Evolutionary conservation across 2,113 vertebrate genomes (phyloP).

Genomic region (Pangasianodon hypophthalmus): DNA sequence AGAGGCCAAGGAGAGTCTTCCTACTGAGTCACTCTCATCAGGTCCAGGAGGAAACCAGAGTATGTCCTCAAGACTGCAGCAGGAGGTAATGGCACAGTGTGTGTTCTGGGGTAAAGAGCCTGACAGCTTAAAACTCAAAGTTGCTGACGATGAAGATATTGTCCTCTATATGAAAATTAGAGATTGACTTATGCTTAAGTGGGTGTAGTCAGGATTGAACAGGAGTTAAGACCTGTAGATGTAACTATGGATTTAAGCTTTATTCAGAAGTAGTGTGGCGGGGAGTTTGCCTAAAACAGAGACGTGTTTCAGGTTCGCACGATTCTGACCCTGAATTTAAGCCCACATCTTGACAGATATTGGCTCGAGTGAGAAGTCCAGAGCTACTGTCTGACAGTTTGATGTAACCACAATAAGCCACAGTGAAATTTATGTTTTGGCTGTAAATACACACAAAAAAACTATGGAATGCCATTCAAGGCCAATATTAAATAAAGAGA

Average conservation of each 20-base stretch:
- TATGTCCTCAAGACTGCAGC: constrained; percentile 48
- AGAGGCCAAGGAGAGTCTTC: constrained; percentile 32
- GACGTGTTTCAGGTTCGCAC: not conserved
- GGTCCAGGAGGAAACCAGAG: not conserved
- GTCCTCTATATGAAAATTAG: not conserved
- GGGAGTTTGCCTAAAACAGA: not conserved
- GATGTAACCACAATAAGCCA: too few relatives aligned
- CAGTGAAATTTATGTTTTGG: not conserved
- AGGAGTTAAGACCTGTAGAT: not conserved
- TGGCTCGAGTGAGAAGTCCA: not conserved
- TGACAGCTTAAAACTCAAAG: not conserved
- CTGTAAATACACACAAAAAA: not conserved
- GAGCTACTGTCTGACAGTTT: not conserved
- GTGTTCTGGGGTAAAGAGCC: constrained; percentile 10
- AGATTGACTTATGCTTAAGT: not conserved
- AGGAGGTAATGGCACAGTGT: constrained; percentile 1
- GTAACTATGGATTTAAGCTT: not conserved
- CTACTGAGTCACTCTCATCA: not conserved
- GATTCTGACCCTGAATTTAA: not conserved
- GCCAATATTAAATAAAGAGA: too few relatives aligned
- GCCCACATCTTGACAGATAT: not conserved
- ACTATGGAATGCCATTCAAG: too few relatives aligned
- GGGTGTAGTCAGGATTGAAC: not conserved
- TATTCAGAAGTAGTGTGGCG: not conserved
- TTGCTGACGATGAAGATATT: not conserved